Evolutionary conservation across 2,888 invertebrate genomes (phyloP).

Genomic region (Clunio marinus): DNA sequence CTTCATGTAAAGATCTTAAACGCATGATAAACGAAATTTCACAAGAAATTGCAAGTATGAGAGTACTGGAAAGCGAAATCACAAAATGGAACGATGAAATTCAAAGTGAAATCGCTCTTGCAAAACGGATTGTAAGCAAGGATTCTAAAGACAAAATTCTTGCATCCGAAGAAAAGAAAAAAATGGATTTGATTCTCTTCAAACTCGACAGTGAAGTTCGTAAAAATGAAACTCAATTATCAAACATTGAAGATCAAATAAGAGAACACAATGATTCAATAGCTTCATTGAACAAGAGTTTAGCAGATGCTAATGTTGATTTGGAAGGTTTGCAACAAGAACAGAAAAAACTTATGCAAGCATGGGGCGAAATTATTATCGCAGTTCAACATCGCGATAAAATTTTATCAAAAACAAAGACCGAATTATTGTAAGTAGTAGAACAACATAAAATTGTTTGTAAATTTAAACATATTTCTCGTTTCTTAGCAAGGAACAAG

Average conservation of each 20-base stretch:
- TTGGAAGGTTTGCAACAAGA: constrained; percentile 67
- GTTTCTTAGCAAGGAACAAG: constrained; percentile 55
- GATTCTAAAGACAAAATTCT: constrained; percentile 49
- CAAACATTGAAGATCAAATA: constrained; percentile 61
- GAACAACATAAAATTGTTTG: too few relatives aligned
- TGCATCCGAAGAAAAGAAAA: constrained; percentile 48
- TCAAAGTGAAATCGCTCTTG: constrained; percentile 48
- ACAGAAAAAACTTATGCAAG: constrained; percentile 62
- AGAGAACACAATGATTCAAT: constrained; percentile 62
- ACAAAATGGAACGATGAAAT: constrained; percentile 49
- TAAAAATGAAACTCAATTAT: constrained; percentile 63
- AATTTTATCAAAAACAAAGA: constrained; percentile 58
- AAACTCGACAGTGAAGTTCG: constrained; percentile 66
- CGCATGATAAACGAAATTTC: constrained; percentile 45
- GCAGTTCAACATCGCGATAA: constrained; percentile 67
- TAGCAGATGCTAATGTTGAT: constrained; percentile 67
- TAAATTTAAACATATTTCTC: not conserved
- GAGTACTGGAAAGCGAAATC: constrained; percentile 47
- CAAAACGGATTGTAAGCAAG: constrained; percentile 48
- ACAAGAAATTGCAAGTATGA: constrained; percentile 47
- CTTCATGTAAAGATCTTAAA: constrained; percentile 45
- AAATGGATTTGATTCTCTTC: constrained; percentile 62
- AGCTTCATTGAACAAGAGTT: constrained; percentile 56
- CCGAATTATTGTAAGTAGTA: constrained; percentile 59
- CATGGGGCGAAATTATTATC: constrained; percentile 71